A percentile compares a stretch with the other conserved stretches of the same genome.
These are phyloP conservation scores for Athalia circularis DNA, from an alignment of 2,888 invertebrate species.

Conservation along the genomic window DNA sequence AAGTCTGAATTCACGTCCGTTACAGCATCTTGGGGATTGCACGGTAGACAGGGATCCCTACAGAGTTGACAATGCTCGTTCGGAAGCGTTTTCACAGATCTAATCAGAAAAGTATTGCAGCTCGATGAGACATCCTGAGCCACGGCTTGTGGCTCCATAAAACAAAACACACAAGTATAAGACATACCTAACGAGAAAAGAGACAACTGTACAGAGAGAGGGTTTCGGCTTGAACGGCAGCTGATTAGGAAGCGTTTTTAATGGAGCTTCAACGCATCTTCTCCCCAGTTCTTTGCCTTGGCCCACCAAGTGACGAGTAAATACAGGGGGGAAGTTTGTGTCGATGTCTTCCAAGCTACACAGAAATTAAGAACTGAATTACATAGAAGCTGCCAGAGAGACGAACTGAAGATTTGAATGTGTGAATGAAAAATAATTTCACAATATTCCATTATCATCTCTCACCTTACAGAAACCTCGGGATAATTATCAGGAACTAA, in stretches of 20 bases:
- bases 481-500: constrained; percentile 82
- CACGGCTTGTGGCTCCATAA: neutral
- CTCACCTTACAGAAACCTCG: constrained; percentile 74
- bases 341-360: constrained; percentile 77
- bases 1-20: constrained; percentile 78
- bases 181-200: constrained; percentile 76
- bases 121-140: neutral
- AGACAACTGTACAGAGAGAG: constrained; percentile 78
- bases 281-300: constrained; percentile 83
- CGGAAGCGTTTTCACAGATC: constrained; percentile 79
- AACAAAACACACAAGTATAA: neutral
- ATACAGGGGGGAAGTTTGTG: constrained; percentile 81
- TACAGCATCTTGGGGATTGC: constrained; percentile 76
- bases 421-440: neutral
- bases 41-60: constrained; percentile 78
- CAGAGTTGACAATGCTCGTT: constrained; percentile 81
- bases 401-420: neutral
- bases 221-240: constrained; percentile 79
- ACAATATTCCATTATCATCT: constrained; percentile 5
- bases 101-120: constrained; percentile 61
- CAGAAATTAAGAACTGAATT: constrained; percentile 55
- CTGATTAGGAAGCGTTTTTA: constrained; percentile 76
- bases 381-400: neutral
- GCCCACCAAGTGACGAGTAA: constrained; percentile 79
- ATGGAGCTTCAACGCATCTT: constrained; percentile 82